These are phyloP conservation scores for Mastomys natalensis DNA, from an alignment of 2,113 vertebrate genomes.

Conservation along the genomic window DNA sequence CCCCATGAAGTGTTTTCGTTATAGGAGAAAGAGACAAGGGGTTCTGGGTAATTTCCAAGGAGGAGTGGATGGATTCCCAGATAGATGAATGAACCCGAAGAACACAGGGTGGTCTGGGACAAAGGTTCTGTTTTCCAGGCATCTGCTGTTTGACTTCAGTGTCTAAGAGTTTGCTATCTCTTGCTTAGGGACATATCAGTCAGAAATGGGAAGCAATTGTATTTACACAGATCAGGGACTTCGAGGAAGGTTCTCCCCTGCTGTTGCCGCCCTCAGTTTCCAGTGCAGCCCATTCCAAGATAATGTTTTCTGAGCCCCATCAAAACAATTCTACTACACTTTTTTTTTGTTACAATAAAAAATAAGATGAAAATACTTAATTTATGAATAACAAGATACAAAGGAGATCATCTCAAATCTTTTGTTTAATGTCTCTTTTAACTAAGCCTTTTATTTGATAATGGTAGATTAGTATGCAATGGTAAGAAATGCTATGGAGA, in stretches of 20 bases:
- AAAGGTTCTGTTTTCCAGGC: not conserved
- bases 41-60: not conserved
- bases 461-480: not conserved
- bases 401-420: not conserved
- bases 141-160: not conserved
- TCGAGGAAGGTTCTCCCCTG: not conserved
- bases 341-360: not conserved
- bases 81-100: not conserved
- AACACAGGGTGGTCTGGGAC: not conserved
- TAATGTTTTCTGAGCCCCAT: not conserved
- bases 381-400: not conserved
- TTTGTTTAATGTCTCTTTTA: not conserved
- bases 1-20: not conserved
- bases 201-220: not conserved
- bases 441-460: constrained; percentile 12
- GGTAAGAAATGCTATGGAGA: not conserved
- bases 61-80: not conserved
- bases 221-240: not conserved
- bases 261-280: not conserved
- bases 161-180: not conserved
- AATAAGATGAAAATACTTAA: not conserved
- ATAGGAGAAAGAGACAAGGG: not conserved
- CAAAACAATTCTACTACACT: not conserved
- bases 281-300: not conserved
- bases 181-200: not conserved